A percentile compares a stretch with the other conserved stretches of the same genome.
Evolutionary conservation across 2,113 vertebrate species (phyloP).

Genomic region (Phrynosoma platyrhinos): DNA sequence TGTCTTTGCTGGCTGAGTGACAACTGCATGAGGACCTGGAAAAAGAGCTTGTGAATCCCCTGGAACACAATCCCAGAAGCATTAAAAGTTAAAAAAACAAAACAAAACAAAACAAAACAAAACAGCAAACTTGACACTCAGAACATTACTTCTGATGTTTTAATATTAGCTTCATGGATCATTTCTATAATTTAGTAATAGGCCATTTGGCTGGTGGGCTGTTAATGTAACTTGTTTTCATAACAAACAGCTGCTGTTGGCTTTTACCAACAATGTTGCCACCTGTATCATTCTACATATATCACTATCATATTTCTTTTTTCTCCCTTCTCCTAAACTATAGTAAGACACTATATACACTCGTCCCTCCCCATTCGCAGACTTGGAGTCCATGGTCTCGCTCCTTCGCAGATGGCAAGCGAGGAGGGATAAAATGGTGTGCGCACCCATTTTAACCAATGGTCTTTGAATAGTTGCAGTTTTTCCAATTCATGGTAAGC

Average conservation of each 20-base stretch:
- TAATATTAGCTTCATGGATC: slow-evolving; percentile 71
- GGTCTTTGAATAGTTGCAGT: too few species aligned
- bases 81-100: slow-evolving; percentile 66
- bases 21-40: slow-evolving; percentile 69
- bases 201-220: slow-evolving; percentile 63
- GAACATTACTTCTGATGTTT: slow-evolving; percentile 66
- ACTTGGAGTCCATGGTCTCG: too few species aligned
- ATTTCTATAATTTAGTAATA: slow-evolving; percentile 75
- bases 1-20: slow-evolving; percentile 63
- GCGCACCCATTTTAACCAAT: too few species aligned
- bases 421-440: too few species aligned
- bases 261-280: slow-evolving; percentile 61
- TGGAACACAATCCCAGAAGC: slow-evolving; percentile 69
- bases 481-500: too few species aligned
- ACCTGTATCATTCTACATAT: slow-evolving; percentile 62
- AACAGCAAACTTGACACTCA: slow-evolving; percentile 61
- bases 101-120: too few species aligned
- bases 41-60: slow-evolving; percentile 69
- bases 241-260: slow-evolving; percentile 71
- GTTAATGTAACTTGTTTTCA: slow-evolving; percentile 71
- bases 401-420: too few species aligned
- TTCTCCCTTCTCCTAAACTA: slow-evolving; percentile 58
- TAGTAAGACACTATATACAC: slow-evolving; percentile 52
- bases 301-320: slow-evolving; percentile 60
- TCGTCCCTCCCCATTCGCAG: too few species aligned